These are phyloP conservation scores for Thinocorus orbignyianus DNA, from an alignment of 2,113 vertebrate species.

Conservation along the genomic window DNA sequence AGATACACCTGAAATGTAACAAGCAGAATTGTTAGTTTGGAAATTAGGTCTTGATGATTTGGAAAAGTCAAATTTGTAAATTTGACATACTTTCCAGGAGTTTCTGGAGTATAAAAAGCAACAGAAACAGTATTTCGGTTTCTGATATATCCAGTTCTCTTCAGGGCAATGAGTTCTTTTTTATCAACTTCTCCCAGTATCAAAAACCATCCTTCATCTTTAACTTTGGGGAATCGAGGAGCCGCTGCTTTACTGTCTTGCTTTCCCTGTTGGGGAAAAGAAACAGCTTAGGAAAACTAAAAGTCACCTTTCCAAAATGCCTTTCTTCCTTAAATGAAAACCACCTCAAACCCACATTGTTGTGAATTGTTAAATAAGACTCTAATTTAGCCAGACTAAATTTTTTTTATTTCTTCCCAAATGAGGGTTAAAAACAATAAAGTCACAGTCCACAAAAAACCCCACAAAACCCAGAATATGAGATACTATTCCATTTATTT, in stretches of 20 bases:
- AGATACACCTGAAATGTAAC: slow-evolving; percentile 84
- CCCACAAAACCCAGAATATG: background rate
- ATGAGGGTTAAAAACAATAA: background rate
- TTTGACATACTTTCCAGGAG: slow-evolving; percentile 85
- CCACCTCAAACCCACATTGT: background rate
- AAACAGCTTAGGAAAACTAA: background rate
- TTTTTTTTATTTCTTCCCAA: background rate
- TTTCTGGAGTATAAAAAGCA: slow-evolving; percentile 93
- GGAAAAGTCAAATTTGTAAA: background rate
- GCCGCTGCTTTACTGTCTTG: slow-evolving; percentile 90
- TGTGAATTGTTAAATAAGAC: background rate
- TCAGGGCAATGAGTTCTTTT: slow-evolving; percentile 90
- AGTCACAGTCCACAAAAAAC: background rate
- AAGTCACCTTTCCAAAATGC: background rate
- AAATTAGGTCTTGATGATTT: background rate
- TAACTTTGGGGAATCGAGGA: slow-evolving; percentile 90
- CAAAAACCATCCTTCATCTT: slow-evolving; percentile 97
- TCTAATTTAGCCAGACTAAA: background rate
- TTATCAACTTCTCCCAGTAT: slow-evolving; percentile 92
- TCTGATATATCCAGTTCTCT: slow-evolving; percentile 89
- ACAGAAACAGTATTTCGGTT: slow-evolving; percentile 78
- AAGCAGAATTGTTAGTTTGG: background rate
- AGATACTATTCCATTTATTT: background rate
- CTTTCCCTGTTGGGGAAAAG: slow-evolving; percentile 80
- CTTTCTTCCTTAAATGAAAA: background rate